Conservation (phyloP, 2,888 invertebrate species). For the Asteroscopus sphinx region DNA sequence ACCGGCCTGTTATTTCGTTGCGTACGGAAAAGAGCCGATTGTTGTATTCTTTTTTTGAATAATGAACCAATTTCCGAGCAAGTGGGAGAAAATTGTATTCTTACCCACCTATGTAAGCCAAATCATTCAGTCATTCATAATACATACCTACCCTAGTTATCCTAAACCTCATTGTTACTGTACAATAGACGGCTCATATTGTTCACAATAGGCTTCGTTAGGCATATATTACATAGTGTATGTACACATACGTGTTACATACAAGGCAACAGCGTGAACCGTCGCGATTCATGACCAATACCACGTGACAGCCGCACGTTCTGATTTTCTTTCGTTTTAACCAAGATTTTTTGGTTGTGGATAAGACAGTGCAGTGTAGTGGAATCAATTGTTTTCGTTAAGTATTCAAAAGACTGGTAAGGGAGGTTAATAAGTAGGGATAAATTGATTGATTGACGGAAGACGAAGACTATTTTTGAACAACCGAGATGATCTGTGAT, state of each 20-base stretch:
- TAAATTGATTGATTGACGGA: too few relatives aligned
- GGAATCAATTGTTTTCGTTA: too few relatives aligned
- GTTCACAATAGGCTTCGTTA: conserved; percentile 34
- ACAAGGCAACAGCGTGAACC: conserved; percentile 23
- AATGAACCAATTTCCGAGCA: too few relatives aligned
- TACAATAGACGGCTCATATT: conserved; percentile 15
- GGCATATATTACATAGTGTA: conserved; percentile 20
- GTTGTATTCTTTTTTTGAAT: too few relatives aligned
- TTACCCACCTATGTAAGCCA: background rate
- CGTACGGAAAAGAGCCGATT: too few relatives aligned
- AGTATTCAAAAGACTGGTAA: too few relatives aligned
- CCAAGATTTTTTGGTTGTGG: conserved; percentile 27
- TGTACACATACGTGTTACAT: conserved; percentile 24
- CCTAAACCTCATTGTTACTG: conserved; percentile 7
- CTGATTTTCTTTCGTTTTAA: conserved; percentile 26
- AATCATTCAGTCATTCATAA: conserved; percentile 6
- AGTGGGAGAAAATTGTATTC: too few relatives aligned
- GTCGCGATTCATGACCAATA: conserved; percentile 56
- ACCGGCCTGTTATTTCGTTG: too few relatives aligned
- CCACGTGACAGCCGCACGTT: conserved; percentile 68
- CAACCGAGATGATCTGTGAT: too few relatives aligned
- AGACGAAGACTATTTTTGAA: too few relatives aligned
- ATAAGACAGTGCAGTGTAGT: conserved; percentile 14
- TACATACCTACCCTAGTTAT: conserved; percentile 2
- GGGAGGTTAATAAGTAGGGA: too few relatives aligned